Base-by-base conservation (phyloP, 2,113 vertebrate genomes). In the Panurus biarmicus region DNA sequence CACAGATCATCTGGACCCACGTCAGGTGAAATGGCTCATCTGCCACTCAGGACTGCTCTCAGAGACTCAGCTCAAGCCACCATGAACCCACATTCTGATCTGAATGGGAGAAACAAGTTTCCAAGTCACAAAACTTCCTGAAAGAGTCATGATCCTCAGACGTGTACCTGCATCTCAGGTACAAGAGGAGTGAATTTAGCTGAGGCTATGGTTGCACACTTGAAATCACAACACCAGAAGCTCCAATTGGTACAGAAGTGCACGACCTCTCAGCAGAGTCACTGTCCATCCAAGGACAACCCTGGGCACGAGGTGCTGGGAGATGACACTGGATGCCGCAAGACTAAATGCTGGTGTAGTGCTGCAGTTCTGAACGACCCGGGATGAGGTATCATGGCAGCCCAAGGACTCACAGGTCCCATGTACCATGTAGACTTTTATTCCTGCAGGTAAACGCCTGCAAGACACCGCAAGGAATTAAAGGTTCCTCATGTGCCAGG, bases 271-370 rank as follows among this genome's bases (percentile, higher is more conserved):
- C 44, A 47, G 31, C 13, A 88, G 28, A 64, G 29, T 14, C 35
- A 36, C 13, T 62, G 53, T 20, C 44, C 79, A 51, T 8, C 18
- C 29, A 58, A 60, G 61, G 40, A 40, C 0, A 60, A 33, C 15
- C 38, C 22, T 1, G 3, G 11, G 57, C 70, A 61, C 0, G 0
- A 73, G 14, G n/a, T 54, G 58, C 64, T 23, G n/a, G n/a, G 20
- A 86, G 28, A 70, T 0, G 0, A 25, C 53, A 58, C 15, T 58
- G 22, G 31, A 70, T 85, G 56, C 65, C 78, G 54, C 84, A 58
- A 36, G 42, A 75, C 66, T 25, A 42, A 90, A 66, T 18, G 24
- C 70, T 71, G 53, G 13, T 57, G 57, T 40, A 29, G 33, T 17
- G 11, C 28, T 73, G 45, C 54, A 86, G 38, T 16, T 65, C 25